phyloP scores from a whole-genome alignment of 2,888 invertebrate genomes.

The Dorcus parallelipipedus region DNA sequence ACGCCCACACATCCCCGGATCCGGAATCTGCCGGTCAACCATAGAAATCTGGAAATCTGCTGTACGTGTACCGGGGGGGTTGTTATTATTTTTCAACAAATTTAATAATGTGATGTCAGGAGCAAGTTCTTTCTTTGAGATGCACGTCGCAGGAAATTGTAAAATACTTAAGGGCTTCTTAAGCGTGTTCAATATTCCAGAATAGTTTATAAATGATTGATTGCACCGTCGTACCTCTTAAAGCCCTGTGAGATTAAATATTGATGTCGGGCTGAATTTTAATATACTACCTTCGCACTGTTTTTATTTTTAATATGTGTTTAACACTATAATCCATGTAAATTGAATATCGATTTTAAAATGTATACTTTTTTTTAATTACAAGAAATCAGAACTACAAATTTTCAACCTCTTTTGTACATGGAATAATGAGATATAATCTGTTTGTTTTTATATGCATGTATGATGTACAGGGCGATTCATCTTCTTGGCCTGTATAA shows the following conservation, averaged over 20 bases:
- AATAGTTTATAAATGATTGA: constrained; percentile 45
- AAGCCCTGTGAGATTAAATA: constrained; percentile 32
- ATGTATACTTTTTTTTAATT: neutral
- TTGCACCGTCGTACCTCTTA: constrained; percentile 39
- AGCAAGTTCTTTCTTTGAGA: constrained; percentile 11
- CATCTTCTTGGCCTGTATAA: no score
- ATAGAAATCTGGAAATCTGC: neutral
- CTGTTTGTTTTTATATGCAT: no score
- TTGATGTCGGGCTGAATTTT: constrained; percentile 28
- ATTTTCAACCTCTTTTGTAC: no score
- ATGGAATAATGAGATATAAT: no score
- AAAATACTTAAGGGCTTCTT: constrained; percentile 20
- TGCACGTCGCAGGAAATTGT: constrained; percentile 20
- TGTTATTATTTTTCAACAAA: neutral
- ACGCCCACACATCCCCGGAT: constrained; percentile 28
- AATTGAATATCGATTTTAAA: constrained; percentile 13
- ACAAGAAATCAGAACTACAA: no score
- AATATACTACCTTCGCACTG: constrained; percentile 15
- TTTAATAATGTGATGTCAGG: constrained; percentile 15
- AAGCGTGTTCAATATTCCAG: constrained; percentile 24
- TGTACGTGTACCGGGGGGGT: no score
- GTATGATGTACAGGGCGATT: no score
- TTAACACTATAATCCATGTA: constrained; percentile 13
- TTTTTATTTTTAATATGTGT: constrained; percentile 16
- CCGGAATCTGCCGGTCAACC: neutral